Evolutionary conservation across 2,797 vertebrate genomes (phyloP), one percentile per base, ranked within the genome.

Genomic region (Salarias fasciatus): DNA sequence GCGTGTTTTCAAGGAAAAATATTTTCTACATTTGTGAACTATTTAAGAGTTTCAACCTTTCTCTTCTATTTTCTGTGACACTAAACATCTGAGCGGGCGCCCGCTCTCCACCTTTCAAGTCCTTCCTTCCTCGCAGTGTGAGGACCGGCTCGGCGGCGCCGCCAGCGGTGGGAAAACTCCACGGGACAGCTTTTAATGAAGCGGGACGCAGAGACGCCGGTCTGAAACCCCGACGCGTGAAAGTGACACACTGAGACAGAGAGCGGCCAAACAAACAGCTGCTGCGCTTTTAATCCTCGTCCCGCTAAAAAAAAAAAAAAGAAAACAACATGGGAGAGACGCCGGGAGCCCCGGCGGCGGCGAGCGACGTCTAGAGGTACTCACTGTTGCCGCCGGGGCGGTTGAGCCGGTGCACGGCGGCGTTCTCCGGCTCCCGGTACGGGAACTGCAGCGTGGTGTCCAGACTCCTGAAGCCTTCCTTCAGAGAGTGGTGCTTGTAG

Each of bases 401-500:
- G 82, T 83, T 93, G 77, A 87, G 80, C 50, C 88, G 93, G 57
- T 91, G 94, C 78, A 92, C 77, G 0, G 80, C 53, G 7, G 92
- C 82, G 14, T 95, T 96, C 77, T 99, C 96, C 0, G 91, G 82
- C 60, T 95, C 95, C 75, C 93, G 95, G 87, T 95, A 98, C 0
- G 97, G 95, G 77, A 95, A 96, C 61, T 96, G 95, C 53, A 99
- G 93, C 5, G 95, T 97, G 4, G 97, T 99, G 85, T 99, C 97
- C 85, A 99, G 88, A 84, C 95, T 97, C 85, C 96, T 85, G 71
- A 99, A 99, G 0, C 97, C 97, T 91, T 99, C 97, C 81, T 95
- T 95, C 42, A 99, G 92, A 52, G 97, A 99, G 71, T 99, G 96
- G 70, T 95, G 95, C 58, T 96, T 97, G 83, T 99, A 99, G 83